Base-by-base conservation (phyloP, 2,888 invertebrate genomes). In the Hydropsyche betteni region DNA sequence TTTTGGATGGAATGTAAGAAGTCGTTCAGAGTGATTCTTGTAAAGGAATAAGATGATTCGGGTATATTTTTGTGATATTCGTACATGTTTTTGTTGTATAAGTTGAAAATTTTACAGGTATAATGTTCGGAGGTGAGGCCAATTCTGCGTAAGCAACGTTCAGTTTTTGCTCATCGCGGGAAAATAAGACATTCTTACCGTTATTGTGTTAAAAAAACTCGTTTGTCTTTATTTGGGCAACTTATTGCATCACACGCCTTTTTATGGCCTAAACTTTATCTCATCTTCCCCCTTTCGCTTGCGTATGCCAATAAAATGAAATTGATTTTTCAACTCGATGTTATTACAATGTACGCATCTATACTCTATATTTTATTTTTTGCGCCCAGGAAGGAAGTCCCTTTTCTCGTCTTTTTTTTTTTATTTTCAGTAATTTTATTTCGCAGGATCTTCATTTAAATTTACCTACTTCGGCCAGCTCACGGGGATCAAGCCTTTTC, bases 361-460 rank as follows among this genome's bases (percentile, higher is more conserved):
- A 58, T 58, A 36, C 34, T 5, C 7, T 55, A 12, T 55, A 55
- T n/a, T 55, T 16, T 14, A 14, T 55, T 55, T n/a, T 16, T 14
- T 55, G 12, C 55, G 55, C 6, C 6, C 55, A 16, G 16, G 8
- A 5, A 5, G 36, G 34, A 64, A 6, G 64, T 7, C 2, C 24
- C 7, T 64, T 64, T 64, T 12, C 8, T 8, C 64, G 7, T 33
- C 7, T n/a, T 16, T 70, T 51, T 70, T 53, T 53, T 51, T 70
- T 53, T 53, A 6, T 51, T 3, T 38, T 12, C 24, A 16, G 69
- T 69, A 69, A 51, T 69, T 69, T 69, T 69, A 51, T 69, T 69
- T 69, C 53, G 44, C 53, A n/a, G 52, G 70, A 70, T 70, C 14
- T 70, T 70, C 70, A 70, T 70, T 70, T 70, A 70, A 70, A 70